A percentile compares a stretch with the other conserved stretches of the same genome.
Evolutionary conservation across 2,113 vertebrate species (phyloP).

Genomic region (Cheirogaleus medius): DNA sequence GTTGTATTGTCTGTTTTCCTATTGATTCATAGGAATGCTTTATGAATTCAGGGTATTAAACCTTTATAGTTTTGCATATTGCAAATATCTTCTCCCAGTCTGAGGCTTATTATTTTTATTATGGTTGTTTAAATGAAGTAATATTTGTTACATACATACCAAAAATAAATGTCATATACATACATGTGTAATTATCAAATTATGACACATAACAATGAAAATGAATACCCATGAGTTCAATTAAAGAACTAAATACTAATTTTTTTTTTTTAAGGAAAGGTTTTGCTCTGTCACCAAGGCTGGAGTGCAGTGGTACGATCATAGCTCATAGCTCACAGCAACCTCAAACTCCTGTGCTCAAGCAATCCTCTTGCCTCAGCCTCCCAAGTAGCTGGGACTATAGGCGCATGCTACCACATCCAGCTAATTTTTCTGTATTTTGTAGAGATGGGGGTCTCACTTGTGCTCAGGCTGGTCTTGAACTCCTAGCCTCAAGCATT

Average conservation of each 20-base stretch:
- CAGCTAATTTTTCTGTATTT: no score
- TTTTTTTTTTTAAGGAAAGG: no score
- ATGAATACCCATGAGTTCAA: not conserved
- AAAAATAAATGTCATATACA: not conserved
- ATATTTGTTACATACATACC: not conserved
- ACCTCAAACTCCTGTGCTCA: no score
- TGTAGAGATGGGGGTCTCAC: no score
- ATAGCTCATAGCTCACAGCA: no score
- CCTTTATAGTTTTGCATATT: slow-evolving; percentile 3
- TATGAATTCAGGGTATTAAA: not conserved
- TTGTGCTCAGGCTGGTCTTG: no score
- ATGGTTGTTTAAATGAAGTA: not conserved
- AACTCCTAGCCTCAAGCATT: no score
- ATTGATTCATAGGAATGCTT: not conserved
- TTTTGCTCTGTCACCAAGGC: no score
- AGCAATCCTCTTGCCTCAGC: no score
- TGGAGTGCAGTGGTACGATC: no score
- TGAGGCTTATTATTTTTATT: not conserved
- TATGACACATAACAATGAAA: slow-evolving; percentile 2
- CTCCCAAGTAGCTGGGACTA: no score
- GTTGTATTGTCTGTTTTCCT: not conserved
- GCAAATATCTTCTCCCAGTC: not conserved
- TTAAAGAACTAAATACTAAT: not conserved
- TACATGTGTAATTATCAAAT: not conserved
- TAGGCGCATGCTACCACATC: no score